Percentiles rank a stretch among this genome's conserved stretches.
Evolutionary conservation across 2,113 vertebrate genomes (phyloP).

Genomic region (Neomonachus schauinslandi): DNA sequence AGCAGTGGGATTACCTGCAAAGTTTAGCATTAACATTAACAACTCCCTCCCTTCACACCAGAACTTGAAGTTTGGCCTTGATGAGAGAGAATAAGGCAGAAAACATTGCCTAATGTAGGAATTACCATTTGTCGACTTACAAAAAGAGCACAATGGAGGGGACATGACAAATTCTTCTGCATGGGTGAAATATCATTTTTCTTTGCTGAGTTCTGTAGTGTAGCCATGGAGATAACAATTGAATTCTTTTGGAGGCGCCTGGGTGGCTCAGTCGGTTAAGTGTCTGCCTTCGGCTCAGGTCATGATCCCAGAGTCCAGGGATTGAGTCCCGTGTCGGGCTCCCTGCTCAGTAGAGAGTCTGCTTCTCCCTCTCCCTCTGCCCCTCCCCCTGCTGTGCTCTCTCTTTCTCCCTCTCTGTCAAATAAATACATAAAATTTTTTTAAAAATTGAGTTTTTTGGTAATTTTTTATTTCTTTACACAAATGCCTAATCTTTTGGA

Average conservation of each 20-base stretch:
- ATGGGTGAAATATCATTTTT: neutral
- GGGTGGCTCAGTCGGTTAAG: neutral
- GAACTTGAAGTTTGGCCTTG: neutral
- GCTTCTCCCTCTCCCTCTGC: neutral
- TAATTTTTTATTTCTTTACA: constrained; percentile 53
- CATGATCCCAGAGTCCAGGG: neutral
- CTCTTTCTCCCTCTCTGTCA: neutral
- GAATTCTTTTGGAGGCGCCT: neutral
- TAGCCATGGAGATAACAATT: neutral
- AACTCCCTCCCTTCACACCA: neutral
- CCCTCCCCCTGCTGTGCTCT: neutral
- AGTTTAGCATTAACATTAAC: neutral
- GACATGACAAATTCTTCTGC: neutral
- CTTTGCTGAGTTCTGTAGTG: constrained; percentile 4
- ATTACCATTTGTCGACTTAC: constrained; percentile 20
- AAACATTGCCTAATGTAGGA: neutral
- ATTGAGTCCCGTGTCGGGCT: neutral
- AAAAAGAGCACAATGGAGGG: neutral
- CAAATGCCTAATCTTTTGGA: constrained; percentile 22
- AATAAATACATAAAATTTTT: neutral
- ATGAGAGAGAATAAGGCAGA: neutral
- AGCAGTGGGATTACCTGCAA: neutral
- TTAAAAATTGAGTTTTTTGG: neutral
- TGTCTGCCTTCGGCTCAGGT: neutral
- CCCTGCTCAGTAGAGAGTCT: neutral